Evolutionary conservation across 2,113 vertebrate genomes (phyloP), one percentile per base, ranked within the genome.

Genomic region (Sterrhoptilus dennistouni): DNA sequence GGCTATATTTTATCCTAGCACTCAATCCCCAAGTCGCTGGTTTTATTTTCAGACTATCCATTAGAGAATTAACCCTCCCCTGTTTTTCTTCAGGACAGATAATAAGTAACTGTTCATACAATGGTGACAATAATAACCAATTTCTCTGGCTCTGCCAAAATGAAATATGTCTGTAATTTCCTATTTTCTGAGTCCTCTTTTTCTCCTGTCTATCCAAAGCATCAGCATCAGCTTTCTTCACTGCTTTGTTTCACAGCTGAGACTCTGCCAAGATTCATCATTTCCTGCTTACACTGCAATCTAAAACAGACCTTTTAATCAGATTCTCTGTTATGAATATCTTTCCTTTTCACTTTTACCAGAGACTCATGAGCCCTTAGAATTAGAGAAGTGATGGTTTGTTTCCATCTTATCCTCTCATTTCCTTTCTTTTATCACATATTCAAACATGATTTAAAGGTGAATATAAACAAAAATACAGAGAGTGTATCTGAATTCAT

Each of bases 121-220:
- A 60, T 80, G 24, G 79, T 77, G 56, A 60, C 28, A 81, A 92
- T 36, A 75, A 88, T 74, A 94, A 94, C 33, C 75, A 72, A 91
- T 88, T 87, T 92, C 87, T 95, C 72, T 79, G 64, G 42, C 45
- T 92, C 66, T 85, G 83, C 29, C 75, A 90, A 86, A 93, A 93
- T 95, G 89, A 97, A 96, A 92, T 93, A 96, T 24, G n/a, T 44
- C 93, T 93, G 84, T 54, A 90, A 94, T 97, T 95, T 97, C 90
- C 95, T 93, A 83, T 44, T 79, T 91, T 86, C 72, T 70, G 18
- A n/a, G 70, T 89, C 57, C 33, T 70, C 61, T 86, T 89, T 94
- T 93, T 89, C 64, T 75, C 38, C 76, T 49, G 80, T 96, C 96
- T 94, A 90, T 87, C 61, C 89, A 79, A 95, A 94, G 79, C 61